These are phyloP conservation scores for Dromaius novaehollandiae DNA, from an alignment of 2,113 vertebrate species.

Conservation along the genomic window DNA sequence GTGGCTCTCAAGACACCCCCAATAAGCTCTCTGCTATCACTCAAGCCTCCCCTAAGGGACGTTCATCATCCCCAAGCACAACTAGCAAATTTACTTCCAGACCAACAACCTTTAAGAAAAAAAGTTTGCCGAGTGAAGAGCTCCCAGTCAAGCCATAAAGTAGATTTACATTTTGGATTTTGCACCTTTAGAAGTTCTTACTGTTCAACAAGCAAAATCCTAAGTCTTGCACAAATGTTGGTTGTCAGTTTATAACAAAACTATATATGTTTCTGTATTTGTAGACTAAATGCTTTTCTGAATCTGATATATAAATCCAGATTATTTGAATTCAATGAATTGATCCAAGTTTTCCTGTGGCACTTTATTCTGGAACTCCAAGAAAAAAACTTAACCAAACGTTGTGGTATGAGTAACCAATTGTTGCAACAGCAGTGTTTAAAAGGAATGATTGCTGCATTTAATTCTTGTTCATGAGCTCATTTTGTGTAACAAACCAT, in stretches of 20 bases:
- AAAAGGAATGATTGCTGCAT: neutral
- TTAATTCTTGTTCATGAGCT: neutral
- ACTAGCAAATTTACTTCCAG: slow-evolving; percentile 40
- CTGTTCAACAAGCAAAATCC: neutral
- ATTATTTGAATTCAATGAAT: neutral
- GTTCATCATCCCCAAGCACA: slow-evolving; percentile 37
- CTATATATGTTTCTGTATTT: neutral
- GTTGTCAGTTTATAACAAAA: neutral
- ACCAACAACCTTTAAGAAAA: slow-evolving; percentile 8
- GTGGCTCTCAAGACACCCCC: slow-evolving; percentile 63
- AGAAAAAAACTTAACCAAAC: neutral
- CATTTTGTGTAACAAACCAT: neutral
- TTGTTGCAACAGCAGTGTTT: neutral
- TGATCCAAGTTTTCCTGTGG: neutral
- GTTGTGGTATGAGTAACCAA: neutral
- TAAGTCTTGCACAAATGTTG: neutral
- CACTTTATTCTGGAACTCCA: neutral
- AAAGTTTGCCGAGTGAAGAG: neutral
- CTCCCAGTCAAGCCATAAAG: neutral
- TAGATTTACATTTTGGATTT: neutral
- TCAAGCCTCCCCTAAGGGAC: slow-evolving; percentile 50
- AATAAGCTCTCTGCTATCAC: slow-evolving; percentile 69
- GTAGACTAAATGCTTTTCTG: neutral
- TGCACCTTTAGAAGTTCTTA: slow-evolving; percentile 22
- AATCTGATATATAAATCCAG: neutral